Evolutionary conservation across 2,797 vertebrate species (phyloP).

Genomic region (Sternarchorhynchus goeldii): DNA sequence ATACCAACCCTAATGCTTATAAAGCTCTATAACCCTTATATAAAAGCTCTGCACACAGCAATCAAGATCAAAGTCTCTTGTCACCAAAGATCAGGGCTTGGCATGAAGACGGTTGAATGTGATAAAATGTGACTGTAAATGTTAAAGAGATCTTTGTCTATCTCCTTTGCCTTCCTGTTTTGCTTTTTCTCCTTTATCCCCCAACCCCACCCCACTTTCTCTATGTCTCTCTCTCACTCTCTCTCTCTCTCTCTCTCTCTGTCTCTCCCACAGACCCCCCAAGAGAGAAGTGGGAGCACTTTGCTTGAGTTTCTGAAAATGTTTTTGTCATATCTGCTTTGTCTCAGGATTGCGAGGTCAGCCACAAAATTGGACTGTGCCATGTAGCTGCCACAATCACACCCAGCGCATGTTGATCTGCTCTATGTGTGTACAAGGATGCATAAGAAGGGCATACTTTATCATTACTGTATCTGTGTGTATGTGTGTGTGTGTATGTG

Average conservation of each 20-base stretch:
- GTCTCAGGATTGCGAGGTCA: conserved; percentile 22
- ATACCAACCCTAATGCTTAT: not conserved
- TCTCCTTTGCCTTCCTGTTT: not conserved
- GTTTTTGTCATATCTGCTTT: conserved; percentile 52
- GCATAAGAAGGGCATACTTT: not conserved
- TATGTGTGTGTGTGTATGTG: not conserved
- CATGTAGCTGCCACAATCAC: conserved; percentile 43
- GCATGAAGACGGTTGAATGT: not conserved
- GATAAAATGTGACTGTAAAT: conserved; percentile 14
- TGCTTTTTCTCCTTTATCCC: not conserved
- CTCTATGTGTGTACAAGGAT: not conserved
- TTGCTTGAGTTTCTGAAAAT: conserved; percentile 45
- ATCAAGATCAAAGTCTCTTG: not conserved
- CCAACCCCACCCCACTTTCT: not conserved
- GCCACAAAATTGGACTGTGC: conserved; percentile 45
- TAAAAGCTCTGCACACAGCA: not conserved
- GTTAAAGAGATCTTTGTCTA: conserved; percentile 1
- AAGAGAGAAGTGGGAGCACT: conserved; percentile 6
- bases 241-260: not conserved
- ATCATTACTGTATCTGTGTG: not conserved
- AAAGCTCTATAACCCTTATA: not conserved
- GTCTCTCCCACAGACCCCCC: not conserved
- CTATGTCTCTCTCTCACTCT: not conserved
- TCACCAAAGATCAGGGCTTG: not conserved
- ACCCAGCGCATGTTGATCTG: not conserved